A percentile compares a stretch with the other conserved stretches of the same genome.
Conservation (phyloP, 2,888 invertebrate genomes). For the Drosophila acutilabella region DNA sequence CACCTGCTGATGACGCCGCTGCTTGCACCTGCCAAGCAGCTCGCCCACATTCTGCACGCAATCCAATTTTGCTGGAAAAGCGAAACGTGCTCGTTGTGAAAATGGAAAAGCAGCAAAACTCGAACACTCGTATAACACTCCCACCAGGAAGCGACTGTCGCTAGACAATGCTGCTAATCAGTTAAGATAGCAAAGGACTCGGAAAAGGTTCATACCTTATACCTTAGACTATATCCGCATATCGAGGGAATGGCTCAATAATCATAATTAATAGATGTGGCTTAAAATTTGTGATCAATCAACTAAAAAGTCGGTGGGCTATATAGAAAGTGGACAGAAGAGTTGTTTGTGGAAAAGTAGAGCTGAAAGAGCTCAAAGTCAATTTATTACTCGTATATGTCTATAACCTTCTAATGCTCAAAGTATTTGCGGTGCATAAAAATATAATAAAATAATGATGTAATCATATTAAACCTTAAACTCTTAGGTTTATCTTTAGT, state of each 20-base stretch:
- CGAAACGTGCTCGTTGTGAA: conserved; percentile 63
- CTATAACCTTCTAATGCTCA: no score
- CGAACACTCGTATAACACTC: conserved; percentile 17
- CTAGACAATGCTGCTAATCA: conserved; percentile 43
- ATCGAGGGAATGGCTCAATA: conserved; percentile 12
- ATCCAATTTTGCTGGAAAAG: conserved; percentile 66
- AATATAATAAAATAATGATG: no score
- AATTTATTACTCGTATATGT: no score
- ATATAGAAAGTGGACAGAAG: no score
- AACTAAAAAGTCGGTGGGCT: no score
- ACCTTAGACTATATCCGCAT: conserved; percentile 33
- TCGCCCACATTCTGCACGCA: conserved; percentile 71
- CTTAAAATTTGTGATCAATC: no score
- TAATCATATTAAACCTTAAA: no score
- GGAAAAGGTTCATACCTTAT: conserved; percentile 26
- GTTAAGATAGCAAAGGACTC: conserved; percentile 31
- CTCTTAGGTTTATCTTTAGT: no score
- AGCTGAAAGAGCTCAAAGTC: no score
- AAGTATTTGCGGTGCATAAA: no score
- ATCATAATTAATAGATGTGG: conserved; percentile 24
- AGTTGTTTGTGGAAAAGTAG: no score
- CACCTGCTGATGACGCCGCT: conserved; percentile 37
- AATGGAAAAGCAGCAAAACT: conserved; percentile 38
- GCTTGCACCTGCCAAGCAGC: conserved; percentile 66
- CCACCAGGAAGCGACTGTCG: conserved; percentile 18